Conservation (phyloP, 2,113 vertebrate species). For the Aspiorhynchus laticeps region DNA sequence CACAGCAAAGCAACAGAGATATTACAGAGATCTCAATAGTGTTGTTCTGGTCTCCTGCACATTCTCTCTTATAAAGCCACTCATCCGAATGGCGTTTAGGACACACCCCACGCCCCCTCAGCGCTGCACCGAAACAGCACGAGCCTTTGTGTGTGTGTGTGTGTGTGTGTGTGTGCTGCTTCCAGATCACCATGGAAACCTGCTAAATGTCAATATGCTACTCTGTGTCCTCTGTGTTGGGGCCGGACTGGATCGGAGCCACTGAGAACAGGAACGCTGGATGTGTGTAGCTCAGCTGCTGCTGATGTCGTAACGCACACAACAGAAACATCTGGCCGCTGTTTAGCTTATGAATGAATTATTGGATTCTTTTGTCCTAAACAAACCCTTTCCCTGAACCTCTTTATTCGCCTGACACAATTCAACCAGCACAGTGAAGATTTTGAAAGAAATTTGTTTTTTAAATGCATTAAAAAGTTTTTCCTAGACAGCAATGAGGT, state of each 20-base stretch:
- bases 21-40: not conserved
- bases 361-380: not conserved
- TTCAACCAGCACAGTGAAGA: not conserved
- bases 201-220: not conserved
- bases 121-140: not conserved
- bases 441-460: not conserved
- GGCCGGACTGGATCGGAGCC: not conserved
- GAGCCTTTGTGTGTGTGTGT: not conserved
- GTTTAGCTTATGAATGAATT: not conserved
- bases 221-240: not conserved
- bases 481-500: not conserved
- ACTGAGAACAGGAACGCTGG: not conserved
- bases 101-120: constrained; percentile 19
- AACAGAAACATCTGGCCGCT: constrained; percentile 10
- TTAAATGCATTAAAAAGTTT: not conserved
- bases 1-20: not conserved
- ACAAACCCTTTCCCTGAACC: constrained; percentile 12
- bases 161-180: not conserved
- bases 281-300: not conserved
- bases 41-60: constrained; percentile 9
- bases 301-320: not conserved
- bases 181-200: constrained; percentile 14
- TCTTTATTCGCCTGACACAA: not conserved
- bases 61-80: constrained; percentile 2
- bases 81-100: not conserved